These are phyloP conservation scores for Drepana falcataria DNA, from an alignment of 2,888 invertebrate genomes.

Conservation along the genomic window DNA sequence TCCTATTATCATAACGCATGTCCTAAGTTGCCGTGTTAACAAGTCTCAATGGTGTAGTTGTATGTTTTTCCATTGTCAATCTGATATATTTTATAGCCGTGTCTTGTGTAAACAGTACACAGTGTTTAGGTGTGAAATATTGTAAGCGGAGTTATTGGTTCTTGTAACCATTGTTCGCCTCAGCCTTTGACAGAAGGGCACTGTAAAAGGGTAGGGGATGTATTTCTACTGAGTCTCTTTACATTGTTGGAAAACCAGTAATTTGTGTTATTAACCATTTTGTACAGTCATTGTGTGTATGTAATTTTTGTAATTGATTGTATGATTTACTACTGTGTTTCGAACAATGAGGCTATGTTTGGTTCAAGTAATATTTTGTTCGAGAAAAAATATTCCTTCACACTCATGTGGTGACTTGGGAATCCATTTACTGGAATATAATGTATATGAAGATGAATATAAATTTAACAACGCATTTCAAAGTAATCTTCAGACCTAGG, in stretches of 20 bases:
- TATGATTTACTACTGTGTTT: not conserved
- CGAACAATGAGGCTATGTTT: not conserved
- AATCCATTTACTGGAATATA: no score
- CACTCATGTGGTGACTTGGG: no score
- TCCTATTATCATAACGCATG: constrained; percentile 59
- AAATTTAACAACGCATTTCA: no score
- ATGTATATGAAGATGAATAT: no score
- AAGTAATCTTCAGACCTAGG: no score
- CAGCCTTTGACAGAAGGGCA: constrained; percentile 28
- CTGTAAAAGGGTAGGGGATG: constrained; percentile 49
- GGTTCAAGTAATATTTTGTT: no score
- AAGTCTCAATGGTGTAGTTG: constrained; percentile 46
- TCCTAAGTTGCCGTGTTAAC: constrained; percentile 53
- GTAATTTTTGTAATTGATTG: not conserved
- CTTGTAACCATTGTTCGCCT: constrained; percentile 55
- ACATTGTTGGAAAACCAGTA: not conserved
- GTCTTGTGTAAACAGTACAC: constrained; percentile 74
- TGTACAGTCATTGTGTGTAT: not conserved
- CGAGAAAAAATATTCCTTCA: no score
- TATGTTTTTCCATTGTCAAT: constrained; percentile 69
- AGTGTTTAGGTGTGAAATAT: constrained; percentile 69
- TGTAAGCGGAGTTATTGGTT: constrained; percentile 71
- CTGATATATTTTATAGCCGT: constrained; percentile 70
- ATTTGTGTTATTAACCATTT: not conserved
- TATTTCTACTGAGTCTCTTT: constrained; percentile 6